These are phyloP conservation scores for Bubo bubo DNA, from an alignment of 2,113 vertebrate species.

Conservation along the genomic window DNA sequence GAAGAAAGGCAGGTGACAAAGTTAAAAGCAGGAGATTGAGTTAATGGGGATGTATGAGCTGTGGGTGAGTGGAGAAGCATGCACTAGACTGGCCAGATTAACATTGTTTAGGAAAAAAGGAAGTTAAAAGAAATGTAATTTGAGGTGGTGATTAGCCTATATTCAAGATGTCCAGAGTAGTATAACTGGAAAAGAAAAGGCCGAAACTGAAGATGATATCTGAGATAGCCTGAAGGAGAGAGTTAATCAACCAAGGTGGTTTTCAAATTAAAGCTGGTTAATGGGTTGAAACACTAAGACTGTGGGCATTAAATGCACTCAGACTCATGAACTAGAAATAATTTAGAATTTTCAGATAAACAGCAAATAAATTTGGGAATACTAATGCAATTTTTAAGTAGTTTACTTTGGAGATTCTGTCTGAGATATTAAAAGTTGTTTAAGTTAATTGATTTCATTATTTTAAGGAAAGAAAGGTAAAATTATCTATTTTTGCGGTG, in stretches of 20 bases:
- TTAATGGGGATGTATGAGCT: neutral
- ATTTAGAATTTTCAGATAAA: neutral
- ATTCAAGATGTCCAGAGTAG: neutral
- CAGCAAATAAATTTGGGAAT: neutral
- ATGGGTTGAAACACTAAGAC: neutral
- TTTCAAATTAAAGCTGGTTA: neutral
- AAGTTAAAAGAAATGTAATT: neutral
- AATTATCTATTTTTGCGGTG: neutral
- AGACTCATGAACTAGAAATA: neutral
- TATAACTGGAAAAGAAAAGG: neutral
- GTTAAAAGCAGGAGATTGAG: neutral
- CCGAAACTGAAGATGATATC: neutral
- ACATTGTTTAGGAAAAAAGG: neutral
- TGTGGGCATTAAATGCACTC: neutral
- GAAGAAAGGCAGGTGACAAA: too few relatives aligned
- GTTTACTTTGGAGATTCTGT: neutral
- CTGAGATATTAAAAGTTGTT: neutral
- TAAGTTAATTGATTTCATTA: neutral
- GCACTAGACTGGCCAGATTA: neutral
- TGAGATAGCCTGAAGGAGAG: neutral
- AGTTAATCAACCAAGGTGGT: neutral
- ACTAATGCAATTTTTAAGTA: neutral
- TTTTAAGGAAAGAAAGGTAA: neutral
- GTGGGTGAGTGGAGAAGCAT: neutral
- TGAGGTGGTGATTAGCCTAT: neutral